A percentile compares a stretch with the other conserved stretches of the same genome.
These are phyloP conservation scores for Coenonympha arcania DNA, from an alignment of 2,888 invertebrate genomes.

Conservation along the genomic window DNA sequence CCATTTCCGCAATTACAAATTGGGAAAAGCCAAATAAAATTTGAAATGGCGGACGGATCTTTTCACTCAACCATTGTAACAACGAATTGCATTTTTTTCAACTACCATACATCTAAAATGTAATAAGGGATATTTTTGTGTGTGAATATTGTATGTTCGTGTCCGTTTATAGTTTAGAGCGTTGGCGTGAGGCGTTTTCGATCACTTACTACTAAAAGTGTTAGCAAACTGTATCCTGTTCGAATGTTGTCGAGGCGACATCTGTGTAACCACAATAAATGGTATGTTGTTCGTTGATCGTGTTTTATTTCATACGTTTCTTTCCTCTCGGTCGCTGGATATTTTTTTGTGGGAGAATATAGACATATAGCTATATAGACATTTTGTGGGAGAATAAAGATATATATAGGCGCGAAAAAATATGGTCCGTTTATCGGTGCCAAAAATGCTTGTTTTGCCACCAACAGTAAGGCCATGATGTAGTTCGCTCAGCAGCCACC, in stretches of 20 bases:
- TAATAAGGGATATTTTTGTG: constrained; percentile 7
- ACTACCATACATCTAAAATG: neutral
- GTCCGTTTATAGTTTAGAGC: constrained; percentile 48
- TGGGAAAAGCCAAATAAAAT: too few relatives aligned
- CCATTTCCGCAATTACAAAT: too few relatives aligned
- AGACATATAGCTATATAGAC: too few relatives aligned
- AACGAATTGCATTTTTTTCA: too few relatives aligned
- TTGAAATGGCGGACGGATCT: too few relatives aligned
- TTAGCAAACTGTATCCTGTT: constrained; percentile 50
- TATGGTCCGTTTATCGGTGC: too few relatives aligned
- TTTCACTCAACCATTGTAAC: too few relatives aligned
- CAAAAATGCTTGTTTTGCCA: too few relatives aligned
- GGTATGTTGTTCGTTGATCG: constrained; percentile 65
- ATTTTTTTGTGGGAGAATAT: neutral
- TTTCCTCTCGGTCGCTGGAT: neutral
- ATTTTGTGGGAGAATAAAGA: too few relatives aligned
- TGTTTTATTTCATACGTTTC: constrained; percentile 39
- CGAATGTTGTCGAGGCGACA: constrained; percentile 64
- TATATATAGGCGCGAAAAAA: too few relatives aligned
- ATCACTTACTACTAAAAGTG: constrained; percentile 47
- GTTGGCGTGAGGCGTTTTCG: constrained; percentile 46
- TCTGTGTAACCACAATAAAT: constrained; percentile 71
- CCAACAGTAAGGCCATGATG: too few relatives aligned
- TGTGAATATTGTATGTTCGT: constrained; percentile 35
- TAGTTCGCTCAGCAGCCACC: too few relatives aligned